Conservation (phyloP, 2,797 vertebrate species). For the Xiphorhynchus erythropygius region DNA sequence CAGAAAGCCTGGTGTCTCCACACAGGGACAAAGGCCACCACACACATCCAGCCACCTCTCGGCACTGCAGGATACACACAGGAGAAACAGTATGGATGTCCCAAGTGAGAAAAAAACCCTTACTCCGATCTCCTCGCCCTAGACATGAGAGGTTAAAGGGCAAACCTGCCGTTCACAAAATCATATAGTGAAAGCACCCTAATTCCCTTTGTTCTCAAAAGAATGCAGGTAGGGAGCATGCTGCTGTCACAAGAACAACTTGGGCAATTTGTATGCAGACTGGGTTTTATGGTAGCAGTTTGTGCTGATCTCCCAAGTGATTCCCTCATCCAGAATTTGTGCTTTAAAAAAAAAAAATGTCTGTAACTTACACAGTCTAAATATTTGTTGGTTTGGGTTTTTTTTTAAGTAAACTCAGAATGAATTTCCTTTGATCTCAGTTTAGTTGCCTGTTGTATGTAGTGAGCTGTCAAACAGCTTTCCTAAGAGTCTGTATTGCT, state of each 20-base stretch:
- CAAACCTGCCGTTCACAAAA: neutral
- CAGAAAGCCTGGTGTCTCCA: neutral
- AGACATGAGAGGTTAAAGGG: neutral
- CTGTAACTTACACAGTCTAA: neutral
- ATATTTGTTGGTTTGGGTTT: neutral
- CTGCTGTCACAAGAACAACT: neutral
- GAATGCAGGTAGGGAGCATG: neutral
- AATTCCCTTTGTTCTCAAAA: neutral
- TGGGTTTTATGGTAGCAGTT: neutral
- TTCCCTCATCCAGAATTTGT: neutral
- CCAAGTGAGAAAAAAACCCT: neutral
- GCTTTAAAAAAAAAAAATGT: too few relatives aligned
- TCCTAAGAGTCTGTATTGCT: neutral
- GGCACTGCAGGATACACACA: accelerated
- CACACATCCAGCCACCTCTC: neutral
- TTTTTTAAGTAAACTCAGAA: neutral
- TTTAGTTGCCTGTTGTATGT: neutral
- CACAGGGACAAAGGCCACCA: neutral
- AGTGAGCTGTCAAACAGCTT: neutral
- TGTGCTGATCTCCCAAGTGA: neutral
- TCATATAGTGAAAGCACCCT: neutral
- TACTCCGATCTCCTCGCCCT: neutral
- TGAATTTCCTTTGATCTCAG: neutral
- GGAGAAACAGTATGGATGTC: neutral
- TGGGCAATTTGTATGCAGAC: accelerated